Percentiles rank a stretch among this genome's conserved stretches.
Conservation (phyloP, 2,113 vertebrate species). For the Empidonax traillii region DNA sequence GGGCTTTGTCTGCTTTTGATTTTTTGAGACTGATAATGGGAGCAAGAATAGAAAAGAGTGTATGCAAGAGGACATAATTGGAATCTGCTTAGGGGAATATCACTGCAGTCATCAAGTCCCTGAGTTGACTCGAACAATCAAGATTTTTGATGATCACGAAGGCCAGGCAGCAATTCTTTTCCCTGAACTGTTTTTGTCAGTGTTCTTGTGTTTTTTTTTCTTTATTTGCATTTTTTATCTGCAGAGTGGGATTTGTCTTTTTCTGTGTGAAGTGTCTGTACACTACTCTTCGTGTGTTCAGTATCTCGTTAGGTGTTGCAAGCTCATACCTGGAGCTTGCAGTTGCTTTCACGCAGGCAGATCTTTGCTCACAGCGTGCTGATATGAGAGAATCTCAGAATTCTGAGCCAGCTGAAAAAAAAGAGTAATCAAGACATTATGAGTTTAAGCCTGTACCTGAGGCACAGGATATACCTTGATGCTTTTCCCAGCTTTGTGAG, state of each 20-base stretch:
- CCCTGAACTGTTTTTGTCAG: neutral
- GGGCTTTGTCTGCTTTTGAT: neutral
- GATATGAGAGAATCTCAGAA: neutral
- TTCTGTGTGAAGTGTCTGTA: neutral
- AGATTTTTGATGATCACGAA: neutral
- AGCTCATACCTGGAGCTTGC: neutral
- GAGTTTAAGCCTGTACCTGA: neutral
- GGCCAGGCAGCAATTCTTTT: neutral
- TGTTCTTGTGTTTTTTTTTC: neutral
- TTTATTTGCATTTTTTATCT: neutral
- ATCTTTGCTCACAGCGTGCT: neutral
- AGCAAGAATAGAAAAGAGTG: neutral
- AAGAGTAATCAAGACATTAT: neutral
- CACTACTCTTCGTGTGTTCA: neutral
- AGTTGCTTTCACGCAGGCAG: neutral
- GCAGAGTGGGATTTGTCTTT: neutral
- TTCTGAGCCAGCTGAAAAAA: neutral
- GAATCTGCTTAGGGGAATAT: neutral
- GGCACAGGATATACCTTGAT: neutral
- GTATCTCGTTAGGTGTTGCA: neutral
- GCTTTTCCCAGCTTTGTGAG: neutral
- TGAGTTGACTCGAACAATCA: constrained; percentile 10
- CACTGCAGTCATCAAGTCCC: constrained; percentile 26
- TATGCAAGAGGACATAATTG: neutral
- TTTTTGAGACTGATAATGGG: neutral